Evolutionary conservation across 2,113 vertebrate genomes (phyloP).

Genomic region (Pantherophis guttatus): DNA sequence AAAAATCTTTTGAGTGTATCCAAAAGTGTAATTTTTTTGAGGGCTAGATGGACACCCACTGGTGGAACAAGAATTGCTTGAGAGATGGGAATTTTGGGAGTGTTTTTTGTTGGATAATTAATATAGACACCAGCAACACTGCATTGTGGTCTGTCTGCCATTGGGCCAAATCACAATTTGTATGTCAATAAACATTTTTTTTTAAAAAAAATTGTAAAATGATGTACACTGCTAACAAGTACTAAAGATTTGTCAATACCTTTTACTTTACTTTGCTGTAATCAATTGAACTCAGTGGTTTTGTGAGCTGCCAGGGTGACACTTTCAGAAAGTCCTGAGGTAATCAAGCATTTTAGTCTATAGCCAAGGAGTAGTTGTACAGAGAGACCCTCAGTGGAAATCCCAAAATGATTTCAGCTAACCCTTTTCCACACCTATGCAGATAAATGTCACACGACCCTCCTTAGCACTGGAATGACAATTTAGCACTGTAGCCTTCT

Average conservation of each 20-base stretch:
- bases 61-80: not conserved
- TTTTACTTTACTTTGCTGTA: not conserved
- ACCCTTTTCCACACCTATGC: not conserved
- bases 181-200: constrained; percentile 73
- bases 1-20: not conserved
- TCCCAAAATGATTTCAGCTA: not conserved
- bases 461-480: not conserved
- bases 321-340: not conserved
- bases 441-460: not conserved
- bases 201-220: constrained; percentile 44
- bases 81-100: constrained; percentile 40
- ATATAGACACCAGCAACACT: constrained; percentile 54
- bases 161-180: constrained; percentile 64
- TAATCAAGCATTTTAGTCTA: not conserved
- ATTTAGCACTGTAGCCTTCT: not conserved
- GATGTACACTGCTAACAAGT: constrained; percentile 22
- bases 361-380: not conserved
- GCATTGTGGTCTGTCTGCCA: constrained; percentile 63
- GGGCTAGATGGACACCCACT: not conserved
- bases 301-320: not conserved
- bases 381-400: not conserved
- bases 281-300: not conserved
- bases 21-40: not conserved
- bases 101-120: constrained; percentile 28
- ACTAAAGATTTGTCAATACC: not conserved